Evolutionary conservation across 1,140 invertebrate genomes (phyloP).

Genomic region (Drosophila rhopaloa): DNA sequence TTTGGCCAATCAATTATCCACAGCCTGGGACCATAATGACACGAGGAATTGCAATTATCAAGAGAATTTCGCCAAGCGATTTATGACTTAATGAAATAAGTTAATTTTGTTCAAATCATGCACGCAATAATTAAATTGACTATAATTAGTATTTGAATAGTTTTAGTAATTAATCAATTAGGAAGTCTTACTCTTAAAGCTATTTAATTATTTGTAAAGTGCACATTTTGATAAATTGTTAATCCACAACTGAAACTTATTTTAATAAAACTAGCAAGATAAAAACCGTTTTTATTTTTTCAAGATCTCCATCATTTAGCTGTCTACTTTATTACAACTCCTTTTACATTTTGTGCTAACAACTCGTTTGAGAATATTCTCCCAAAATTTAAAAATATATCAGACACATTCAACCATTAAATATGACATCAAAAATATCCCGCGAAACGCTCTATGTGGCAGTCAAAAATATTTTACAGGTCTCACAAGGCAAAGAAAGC

Average conservation of each 20-base stretch:
- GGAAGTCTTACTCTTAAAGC: no score
- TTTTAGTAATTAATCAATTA: neutral
- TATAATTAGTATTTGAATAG: neutral
- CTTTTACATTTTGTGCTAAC: neutral
- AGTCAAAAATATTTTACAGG: neutral
- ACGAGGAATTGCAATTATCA: neutral
- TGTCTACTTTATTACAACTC: neutral
- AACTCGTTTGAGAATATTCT: neutral
- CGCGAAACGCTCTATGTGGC: slow-evolving; percentile 1
- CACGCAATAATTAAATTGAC: neutral
- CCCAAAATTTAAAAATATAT: neutral
- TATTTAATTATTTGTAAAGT: no score
- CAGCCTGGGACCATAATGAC: slow-evolving; percentile 7
- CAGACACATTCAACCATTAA: neutral
- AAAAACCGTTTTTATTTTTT: neutral
- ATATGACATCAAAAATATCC: slow-evolving; percentile 5
- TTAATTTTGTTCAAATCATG: neutral
- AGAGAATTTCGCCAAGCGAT: slow-evolving; percentile 2
- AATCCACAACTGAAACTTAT: no score
- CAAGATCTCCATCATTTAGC: neutral
- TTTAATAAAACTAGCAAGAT: no score
- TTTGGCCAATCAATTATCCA: slow-evolving; percentile 40
- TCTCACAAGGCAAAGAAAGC: neutral
- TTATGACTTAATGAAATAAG: neutral
- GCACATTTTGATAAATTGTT: no score